phyloP scores from a whole-genome alignment of 2,888 invertebrate species.

The Chloromyia formosa region DNA sequence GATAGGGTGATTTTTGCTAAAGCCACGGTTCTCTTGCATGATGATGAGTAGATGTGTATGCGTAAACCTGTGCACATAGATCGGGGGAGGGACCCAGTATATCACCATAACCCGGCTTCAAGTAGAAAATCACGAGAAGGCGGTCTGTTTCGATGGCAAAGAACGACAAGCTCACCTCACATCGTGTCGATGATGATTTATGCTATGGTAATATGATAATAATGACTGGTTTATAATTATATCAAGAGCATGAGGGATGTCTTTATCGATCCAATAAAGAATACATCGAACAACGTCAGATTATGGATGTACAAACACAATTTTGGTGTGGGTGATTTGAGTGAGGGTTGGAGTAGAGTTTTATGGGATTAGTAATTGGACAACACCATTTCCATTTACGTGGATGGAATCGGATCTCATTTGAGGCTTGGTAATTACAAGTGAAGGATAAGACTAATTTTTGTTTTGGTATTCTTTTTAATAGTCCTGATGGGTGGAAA shows the following conservation, averaged over 20 bases:
- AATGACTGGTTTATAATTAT: constrained; percentile 46
- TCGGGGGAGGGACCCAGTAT: too few relatives aligned
- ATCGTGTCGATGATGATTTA: constrained; percentile 44
- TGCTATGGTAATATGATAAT: constrained; percentile 45
- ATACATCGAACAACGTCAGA: not conserved
- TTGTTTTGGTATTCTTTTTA: too few relatives aligned
- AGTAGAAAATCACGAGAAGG: not conserved
- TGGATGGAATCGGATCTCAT: not conserved
- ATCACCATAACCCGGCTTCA: not conserved
- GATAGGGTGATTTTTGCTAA: constrained; percentile 29
- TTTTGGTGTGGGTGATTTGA: not conserved
- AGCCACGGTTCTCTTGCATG: not conserved
- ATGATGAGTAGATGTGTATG: too few relatives aligned
- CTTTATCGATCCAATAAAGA: constrained; percentile 14
- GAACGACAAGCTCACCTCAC: not conserved
- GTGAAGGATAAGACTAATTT: not conserved
- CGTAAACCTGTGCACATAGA: not conserved
- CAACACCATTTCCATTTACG: too few relatives aligned
- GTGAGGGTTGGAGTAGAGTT: too few relatives aligned
- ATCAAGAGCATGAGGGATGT: constrained; percentile 37
- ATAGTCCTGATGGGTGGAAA: too few relatives aligned
- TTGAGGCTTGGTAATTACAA: too few relatives aligned
- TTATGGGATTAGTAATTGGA: too few relatives aligned
- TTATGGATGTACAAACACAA: not conserved
- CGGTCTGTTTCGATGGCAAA: not conserved